A percentile compares a stretch with the other conserved stretches of the same genome.
These are phyloP conservation scores for Lophochroa leadbeateri DNA, from an alignment of 2,113 vertebrate species.

Conservation along the genomic window DNA sequence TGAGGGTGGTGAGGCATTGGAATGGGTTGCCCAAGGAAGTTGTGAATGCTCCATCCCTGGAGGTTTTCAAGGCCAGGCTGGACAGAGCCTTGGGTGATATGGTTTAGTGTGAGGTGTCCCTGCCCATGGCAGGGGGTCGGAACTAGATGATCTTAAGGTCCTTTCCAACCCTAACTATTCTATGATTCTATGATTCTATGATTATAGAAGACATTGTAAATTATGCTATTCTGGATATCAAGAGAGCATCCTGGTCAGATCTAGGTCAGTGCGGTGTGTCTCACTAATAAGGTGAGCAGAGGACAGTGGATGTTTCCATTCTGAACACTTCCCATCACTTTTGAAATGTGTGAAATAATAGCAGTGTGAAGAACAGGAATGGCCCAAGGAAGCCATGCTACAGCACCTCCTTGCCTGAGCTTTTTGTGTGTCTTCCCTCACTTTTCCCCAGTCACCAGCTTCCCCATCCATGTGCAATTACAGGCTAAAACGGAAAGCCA, in stretches of 20 bases:
- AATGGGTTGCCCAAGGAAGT: too few species aligned
- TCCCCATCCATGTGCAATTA: constrained; percentile 17
- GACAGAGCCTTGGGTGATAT: too few species aligned
- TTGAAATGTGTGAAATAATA: neutral
- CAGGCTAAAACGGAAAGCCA: neutral
- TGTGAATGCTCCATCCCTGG: too few species aligned
- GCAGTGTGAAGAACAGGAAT: neutral
- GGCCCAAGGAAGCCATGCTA: neutral
- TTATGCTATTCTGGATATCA: neutral
- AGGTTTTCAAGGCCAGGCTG: too few species aligned
- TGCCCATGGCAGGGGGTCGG: too few species aligned
- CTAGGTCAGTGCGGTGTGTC: rapidly evolving
- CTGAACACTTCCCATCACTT: neutral
- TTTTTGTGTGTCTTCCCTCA: neutral
- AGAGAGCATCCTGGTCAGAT: neutral
- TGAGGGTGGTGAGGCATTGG: too few species aligned
- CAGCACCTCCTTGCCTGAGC: neutral
- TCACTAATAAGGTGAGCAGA: neutral
- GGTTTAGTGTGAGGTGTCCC: too few species aligned
- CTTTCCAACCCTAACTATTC: too few species aligned
- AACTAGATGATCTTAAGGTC: too few species aligned
- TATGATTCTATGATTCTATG: too few species aligned
- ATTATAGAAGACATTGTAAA: neutral
- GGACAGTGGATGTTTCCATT: neutral
- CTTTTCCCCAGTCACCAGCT: neutral